Evolutionary conservation across 2,797 vertebrate genomes (phyloP), one percentile per base, ranked within the genome.

Genomic region (Phyllotis vaccarum): DNA sequence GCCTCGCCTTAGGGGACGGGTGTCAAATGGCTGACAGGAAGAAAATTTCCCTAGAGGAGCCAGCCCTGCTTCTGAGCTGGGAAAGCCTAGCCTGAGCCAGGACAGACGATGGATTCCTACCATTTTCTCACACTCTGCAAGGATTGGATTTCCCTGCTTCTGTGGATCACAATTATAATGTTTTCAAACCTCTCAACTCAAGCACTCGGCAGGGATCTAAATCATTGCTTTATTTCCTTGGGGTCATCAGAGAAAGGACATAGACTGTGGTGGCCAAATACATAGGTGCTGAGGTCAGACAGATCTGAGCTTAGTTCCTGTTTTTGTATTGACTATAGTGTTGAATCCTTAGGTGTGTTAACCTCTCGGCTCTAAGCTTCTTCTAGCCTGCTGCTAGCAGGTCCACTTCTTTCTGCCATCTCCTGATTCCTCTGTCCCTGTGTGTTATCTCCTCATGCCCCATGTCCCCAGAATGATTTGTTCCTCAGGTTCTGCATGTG

Each of bases 71-170:
- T 95, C 70, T 66, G 74, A 81, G 74, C 60, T 70, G 34, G 16
- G 54, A 76, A 87, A 82, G 24, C 24, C 89, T 56, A 79, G 68
- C 27, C 58, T 72, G 40, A 21, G 78, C 37, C 90, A 68, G 90
- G 70, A 62, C 95, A 89, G 46, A 37, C 29, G 13, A 52, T 95
- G 78, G 96, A 92, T 70, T 86, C 72, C 74, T 49, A 94, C 96
- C 91, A 78, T 68, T 79, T 97, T 96, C 97, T 89, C 97, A 96
- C 88, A 96, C 43, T 90, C 79, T 17, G 60, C 62, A 1, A 94
- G 91, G 91, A 80, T 60, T 58, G 54, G 52, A n/a, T 95, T 97
- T 97, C 92, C 34, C 87, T 93, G 22, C 64, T 29, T 90, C 79
- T 93, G 82, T 72, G 90, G 40, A 87, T 79, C 52, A 29, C 74